Base-by-base conservation (phyloP, 2,797 vertebrate genomes). In the Antrozous pallidus region DNA sequence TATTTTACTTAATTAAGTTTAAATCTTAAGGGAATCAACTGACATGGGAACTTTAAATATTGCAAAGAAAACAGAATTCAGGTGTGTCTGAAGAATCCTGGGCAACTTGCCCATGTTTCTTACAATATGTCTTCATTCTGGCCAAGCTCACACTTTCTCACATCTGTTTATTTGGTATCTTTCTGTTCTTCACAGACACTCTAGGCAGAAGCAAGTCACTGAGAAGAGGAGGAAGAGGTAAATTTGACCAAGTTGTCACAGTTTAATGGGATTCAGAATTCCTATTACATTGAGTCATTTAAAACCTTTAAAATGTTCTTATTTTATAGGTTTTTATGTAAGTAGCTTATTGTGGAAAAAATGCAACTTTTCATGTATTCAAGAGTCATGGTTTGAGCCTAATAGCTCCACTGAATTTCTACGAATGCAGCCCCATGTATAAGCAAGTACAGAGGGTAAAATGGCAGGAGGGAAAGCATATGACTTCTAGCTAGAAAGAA, bases 111-210 rank as follows among this genome's bases (percentile, higher is more conserved):
- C 91, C 58, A 22, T 94, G 22, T 79, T 93, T 73, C 79, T 89
- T 77, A 56, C 56, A 85, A 45, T 96, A 94, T 33, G n/a, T 88
- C 78, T 95, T 96, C 77, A 93, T 94, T 90, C 58, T 82, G 49
- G 91, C 77, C 92, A 96, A 96, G 82, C 58, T 96, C 73, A 86
- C 47, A 93, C 81, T 74, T 97, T 73, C 69, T 95, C 78, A 95
- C 74, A 95, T 97, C 89, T 95, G 94, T 90, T 97, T 95, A 90
- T 88, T 85, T 95, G 92, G 80, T 95, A 49, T 91, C 73, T 91
- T 92, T 88, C 58, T 90, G 38, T 49, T 95, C 81, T 96, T 82
- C 51, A 79, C 78, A 96, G 95, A 93, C 58, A 71, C 11, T 90
- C 80, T 58, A 38, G 83, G 54, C 36, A 95, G 89, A 94, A 88